phyloP scores from a whole-genome alignment of 2,797 vertebrate genomes.

The Sorex maritimensis region DNA sequence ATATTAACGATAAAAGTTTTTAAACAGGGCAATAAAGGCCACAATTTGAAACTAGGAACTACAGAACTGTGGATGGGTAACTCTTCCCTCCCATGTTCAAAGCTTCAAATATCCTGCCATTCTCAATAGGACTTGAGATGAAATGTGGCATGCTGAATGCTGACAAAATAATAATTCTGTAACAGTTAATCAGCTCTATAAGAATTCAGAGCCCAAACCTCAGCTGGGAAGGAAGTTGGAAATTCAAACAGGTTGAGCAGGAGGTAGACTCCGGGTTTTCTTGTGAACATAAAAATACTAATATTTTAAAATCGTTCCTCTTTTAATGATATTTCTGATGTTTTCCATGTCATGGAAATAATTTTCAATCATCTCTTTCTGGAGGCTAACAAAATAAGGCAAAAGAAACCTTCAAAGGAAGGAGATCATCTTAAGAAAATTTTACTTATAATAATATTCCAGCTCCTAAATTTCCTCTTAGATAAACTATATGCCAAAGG shows the following conservation, averaged over 20 bases:
- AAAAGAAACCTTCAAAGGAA: not conserved
- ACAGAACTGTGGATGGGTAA: not conserved
- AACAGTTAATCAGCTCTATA: not conserved
- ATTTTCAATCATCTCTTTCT: constrained; percentile 45
- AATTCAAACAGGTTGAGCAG: not conserved
- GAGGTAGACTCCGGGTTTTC: not conserved
- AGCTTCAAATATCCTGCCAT: constrained; percentile 24
- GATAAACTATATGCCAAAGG: not conserved
- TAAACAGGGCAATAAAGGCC: not conserved
- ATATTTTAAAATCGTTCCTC: constrained; percentile 45
- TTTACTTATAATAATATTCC: not conserved
- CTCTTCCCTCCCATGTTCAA: not conserved
- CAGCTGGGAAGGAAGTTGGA: not conserved
- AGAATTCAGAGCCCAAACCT: not conserved
- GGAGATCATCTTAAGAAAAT: not conserved
- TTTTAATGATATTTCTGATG: not conserved
- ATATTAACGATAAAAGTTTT: not conserved
- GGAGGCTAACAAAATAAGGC: not conserved
- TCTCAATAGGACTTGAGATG: constrained; percentile 8
- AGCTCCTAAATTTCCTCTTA: not conserved
- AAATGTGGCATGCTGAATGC: not conserved
- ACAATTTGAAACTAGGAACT: not conserved
- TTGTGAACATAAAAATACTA: constrained; percentile 43
- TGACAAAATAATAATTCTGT: not conserved
- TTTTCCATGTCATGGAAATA: not conserved